phyloP scores from a whole-genome alignment of 1,140 invertebrate species.

The Brachionus rotundiformis region DNA sequence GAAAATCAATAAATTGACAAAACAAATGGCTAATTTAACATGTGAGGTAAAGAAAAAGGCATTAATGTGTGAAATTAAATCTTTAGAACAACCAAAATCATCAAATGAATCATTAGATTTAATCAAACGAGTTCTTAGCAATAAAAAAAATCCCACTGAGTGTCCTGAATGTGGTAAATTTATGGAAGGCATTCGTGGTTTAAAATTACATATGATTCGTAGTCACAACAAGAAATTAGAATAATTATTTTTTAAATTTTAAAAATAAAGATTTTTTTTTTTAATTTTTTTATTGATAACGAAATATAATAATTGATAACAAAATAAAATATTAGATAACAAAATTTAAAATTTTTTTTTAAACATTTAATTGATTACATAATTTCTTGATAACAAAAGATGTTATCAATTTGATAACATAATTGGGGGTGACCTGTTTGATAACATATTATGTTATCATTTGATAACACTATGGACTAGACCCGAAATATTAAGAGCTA shows the following conservation, averaged over 20 bases:
- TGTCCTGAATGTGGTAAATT: constrained; percentile 3
- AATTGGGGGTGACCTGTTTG: not conserved
- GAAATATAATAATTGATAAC: too few relatives aligned
- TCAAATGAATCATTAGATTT: not conserved
- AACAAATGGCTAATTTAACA: constrained; percentile 22
- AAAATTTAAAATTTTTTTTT: too few relatives aligned
- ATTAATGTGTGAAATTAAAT: not conserved
- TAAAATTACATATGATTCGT: not conserved
- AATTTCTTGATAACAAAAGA: too few relatives aligned
- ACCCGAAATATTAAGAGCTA: not conserved
- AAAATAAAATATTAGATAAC: too few relatives aligned
- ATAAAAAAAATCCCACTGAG: not conserved
- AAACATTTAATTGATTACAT: too few relatives aligned
- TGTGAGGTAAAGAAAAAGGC: constrained; percentile 16
- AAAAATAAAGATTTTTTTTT: too few relatives aligned
- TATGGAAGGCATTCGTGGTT: not conserved
- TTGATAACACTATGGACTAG: not conserved
- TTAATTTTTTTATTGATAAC: too few relatives aligned
- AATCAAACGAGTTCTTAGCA: not conserved
- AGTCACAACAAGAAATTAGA: not conserved
- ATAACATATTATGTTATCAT: not conserved
- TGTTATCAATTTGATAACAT: not conserved
- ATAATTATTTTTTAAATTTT: too few relatives aligned
- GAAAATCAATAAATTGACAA: not conserved
- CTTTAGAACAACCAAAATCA: not conserved